phyloP scores from a whole-genome alignment of 2,888 invertebrate genomes.

The Hartigia nigra region DNA sequence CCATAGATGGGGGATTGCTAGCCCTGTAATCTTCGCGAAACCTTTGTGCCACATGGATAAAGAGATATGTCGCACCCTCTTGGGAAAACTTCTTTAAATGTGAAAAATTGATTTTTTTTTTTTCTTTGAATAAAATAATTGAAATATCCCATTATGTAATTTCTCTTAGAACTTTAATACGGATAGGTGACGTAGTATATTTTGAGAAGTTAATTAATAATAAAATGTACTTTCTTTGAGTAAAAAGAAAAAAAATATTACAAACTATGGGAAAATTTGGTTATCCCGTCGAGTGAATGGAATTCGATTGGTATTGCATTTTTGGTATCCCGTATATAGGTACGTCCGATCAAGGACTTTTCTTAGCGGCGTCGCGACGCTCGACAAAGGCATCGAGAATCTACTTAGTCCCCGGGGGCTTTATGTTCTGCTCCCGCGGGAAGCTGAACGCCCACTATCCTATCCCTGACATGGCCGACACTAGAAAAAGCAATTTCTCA shows the following conservation, averaged over 20 bases:
- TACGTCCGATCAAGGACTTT: constrained; percentile 27
- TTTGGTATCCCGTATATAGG: constrained; percentile 29
- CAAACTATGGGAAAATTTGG: neutral
- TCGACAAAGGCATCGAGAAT: constrained; percentile 54
- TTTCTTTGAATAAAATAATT: neutral
- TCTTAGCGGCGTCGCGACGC: constrained; percentile 31
- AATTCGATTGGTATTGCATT: constrained; percentile 39
- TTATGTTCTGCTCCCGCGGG: constrained; percentile 45
- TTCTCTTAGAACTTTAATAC: neutral
- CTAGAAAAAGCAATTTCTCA: constrained; percentile 63
- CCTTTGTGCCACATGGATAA: constrained; percentile 59
- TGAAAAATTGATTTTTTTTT: constrained; percentile 12
- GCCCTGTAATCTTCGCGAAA: constrained; percentile 60
- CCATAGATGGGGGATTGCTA: constrained; percentile 57
- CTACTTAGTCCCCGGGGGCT: constrained; percentile 54
- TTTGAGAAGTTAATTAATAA: neutral
- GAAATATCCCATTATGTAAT: neutral
- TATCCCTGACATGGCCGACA: constrained; percentile 23
- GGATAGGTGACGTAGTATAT: neutral
- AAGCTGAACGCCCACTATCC: constrained; percentile 29
- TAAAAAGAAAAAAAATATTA: neutral
- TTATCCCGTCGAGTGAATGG: neutral
- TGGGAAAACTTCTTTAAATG: constrained; percentile 38
- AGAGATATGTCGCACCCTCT: constrained; percentile 39
- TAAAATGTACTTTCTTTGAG: neutral